Evolutionary conservation across 37 sponge, comb jelly and placozoan genomes (phyloP).

Genomic region (Ephydatia muelleri): DNA sequence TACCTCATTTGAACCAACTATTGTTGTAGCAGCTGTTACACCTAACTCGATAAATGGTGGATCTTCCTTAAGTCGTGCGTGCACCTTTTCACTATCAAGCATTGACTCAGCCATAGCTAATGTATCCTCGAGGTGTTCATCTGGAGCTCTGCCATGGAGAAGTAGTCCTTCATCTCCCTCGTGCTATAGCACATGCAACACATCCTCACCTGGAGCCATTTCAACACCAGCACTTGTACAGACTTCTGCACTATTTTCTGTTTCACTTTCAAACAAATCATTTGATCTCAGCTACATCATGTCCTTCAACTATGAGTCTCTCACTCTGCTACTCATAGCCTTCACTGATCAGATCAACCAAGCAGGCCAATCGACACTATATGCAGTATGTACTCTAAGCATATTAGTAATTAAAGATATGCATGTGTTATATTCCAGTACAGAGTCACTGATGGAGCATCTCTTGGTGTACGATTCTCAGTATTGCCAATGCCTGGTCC

Average conservation of each 20-base stretch:
- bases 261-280: neutral
- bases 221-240: neutral
- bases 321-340: neutral
- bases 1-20: neutral
- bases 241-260: neutral
- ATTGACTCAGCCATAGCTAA: constrained; percentile 10
- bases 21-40: neutral
- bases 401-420: too few relatives aligned
- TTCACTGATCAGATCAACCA: neutral
- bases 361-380: neutral
- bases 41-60: neutral
- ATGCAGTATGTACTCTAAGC: neutral
- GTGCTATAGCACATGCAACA: neutral
- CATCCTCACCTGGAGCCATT: neutral
- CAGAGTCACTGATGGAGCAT: neutral
- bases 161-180: neutral
- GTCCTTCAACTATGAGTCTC: neutral
- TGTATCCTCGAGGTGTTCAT: neutral
- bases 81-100: constrained; percentile 4
- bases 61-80: neutral
- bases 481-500: constrained; percentile 14
- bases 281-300: neutral
- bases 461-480: neutral
- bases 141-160: neutral
- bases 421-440: neutral